A percentile compares a stretch with the other conserved stretches of the same genome.
Conservation (phyloP, 2,888 invertebrate genomes). For the Agrotis ipsilon region DNA sequence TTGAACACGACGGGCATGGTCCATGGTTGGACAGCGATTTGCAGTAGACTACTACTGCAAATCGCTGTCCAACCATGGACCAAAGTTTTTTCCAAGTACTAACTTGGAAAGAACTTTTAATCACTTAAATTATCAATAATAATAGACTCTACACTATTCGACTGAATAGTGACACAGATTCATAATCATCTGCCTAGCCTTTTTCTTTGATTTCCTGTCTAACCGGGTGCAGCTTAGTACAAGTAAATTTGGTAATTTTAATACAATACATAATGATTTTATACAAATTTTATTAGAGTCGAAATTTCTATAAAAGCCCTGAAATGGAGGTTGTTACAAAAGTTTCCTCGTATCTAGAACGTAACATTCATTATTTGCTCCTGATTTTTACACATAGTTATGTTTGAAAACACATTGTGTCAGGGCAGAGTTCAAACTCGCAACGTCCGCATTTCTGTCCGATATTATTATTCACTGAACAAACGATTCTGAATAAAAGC, state of each 20-base stretch:
- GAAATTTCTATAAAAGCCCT: neutral
- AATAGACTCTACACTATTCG: too few species aligned
- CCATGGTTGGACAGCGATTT: too few species aligned
- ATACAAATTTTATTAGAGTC: neutral
- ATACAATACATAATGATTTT: neutral
- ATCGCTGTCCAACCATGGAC: too few species aligned
- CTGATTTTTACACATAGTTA: conserved; percentile 28
- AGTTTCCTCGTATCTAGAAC: neutral
- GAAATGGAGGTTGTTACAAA: neutral
- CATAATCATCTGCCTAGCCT: too few species aligned
- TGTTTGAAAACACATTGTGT: conserved; percentile 39
- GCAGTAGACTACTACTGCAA: too few species aligned
- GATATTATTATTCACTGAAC: conserved; percentile 52
- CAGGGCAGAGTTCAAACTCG: conserved; percentile 37
- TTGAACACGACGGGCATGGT: too few species aligned
- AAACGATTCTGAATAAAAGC: conserved; percentile 45
- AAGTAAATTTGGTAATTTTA: neutral
- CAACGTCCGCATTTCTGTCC: conserved; percentile 31
- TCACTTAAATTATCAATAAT: too few species aligned
- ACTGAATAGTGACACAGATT: too few species aligned
- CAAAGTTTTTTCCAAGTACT: too few species aligned
- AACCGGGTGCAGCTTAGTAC: too few species aligned
- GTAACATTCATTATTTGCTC: conserved; percentile 16
- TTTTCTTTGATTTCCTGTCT: too few species aligned
- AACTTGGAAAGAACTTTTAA: too few species aligned